Evolutionary conservation across 2,113 vertebrate genomes (phyloP).

Genomic region (Odontesthes bonariensis): DNA sequence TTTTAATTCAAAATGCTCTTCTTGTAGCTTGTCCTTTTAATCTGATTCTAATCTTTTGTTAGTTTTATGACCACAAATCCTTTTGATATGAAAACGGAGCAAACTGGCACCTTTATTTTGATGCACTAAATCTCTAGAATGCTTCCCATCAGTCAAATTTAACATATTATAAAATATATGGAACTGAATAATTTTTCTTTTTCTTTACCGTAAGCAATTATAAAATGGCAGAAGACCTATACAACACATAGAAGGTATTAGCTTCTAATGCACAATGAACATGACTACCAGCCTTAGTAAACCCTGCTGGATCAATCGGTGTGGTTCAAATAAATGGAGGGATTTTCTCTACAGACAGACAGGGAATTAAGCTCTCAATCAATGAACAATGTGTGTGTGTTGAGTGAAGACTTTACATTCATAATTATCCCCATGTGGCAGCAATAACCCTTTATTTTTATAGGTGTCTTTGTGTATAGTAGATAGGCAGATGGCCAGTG

Average conservation of each 20-base stretch:
- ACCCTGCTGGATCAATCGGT: constrained; percentile 64
- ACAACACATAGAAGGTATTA: constrained; percentile 50
- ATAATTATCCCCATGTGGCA: constrained; percentile 64
- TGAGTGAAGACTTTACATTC: constrained; percentile 52
- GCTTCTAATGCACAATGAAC: constrained; percentile 46
- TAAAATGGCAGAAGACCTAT: constrained; percentile 63
- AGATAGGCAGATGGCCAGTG: constrained; percentile 8
- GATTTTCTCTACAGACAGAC: constrained; percentile 68
- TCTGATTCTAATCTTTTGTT: constrained; percentile 6
- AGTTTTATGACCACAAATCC: constrained; percentile 1
- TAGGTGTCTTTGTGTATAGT: constrained; percentile 28
- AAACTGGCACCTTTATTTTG: not conserved
- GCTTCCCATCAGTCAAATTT: not conserved
- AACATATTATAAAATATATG: constrained; percentile 22
- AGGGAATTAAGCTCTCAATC: constrained; percentile 69
- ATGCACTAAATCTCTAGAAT: constrained; percentile 4
- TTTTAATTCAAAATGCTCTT: constrained; percentile 28
- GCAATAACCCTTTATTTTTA: constrained; percentile 39
- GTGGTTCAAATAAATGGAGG: constrained; percentile 63
- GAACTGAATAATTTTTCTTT: constrained; percentile 26
- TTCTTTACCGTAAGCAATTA: constrained; percentile 57
- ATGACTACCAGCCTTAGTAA: constrained; percentile 64
- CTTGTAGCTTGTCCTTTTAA: constrained; percentile 3
- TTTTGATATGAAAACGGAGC: not conserved
- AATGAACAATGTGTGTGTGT: constrained; percentile 56